phyloP scores from a whole-genome alignment of 1,140 invertebrate genomes.

The Nephila pilipes region DNA sequence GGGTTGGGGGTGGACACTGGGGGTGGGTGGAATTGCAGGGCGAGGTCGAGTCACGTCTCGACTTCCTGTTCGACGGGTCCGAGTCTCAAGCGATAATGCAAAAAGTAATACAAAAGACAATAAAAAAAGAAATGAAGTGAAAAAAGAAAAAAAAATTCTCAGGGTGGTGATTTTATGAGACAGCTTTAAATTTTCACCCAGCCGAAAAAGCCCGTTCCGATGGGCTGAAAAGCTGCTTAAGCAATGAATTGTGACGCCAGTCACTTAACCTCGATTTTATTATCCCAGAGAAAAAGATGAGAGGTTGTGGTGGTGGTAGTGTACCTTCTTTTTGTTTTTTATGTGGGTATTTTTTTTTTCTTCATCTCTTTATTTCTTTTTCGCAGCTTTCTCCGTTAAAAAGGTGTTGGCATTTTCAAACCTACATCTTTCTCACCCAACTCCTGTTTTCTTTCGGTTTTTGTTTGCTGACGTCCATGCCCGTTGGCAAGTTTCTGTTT shows the following conservation, averaged over 20 bases:
- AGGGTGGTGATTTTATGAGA: slow-evolving; percentile 70
- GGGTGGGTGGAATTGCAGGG: slow-evolving; percentile 50
- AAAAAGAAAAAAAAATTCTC: not conserved
- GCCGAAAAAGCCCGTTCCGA: slow-evolving; percentile 31
- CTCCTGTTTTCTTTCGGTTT: slow-evolving; percentile 1
- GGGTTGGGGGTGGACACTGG: slow-evolving; percentile 2
- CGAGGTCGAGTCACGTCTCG: slow-evolving; percentile 67
- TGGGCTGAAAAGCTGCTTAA: slow-evolving; percentile 64
- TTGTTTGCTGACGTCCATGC: not conserved
- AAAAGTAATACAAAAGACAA: slow-evolving; percentile 13
- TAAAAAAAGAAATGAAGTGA: not conserved
- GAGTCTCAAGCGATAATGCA: slow-evolving; percentile 5
- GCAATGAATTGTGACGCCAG: slow-evolving; percentile 62
- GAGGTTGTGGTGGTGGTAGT: not conserved
- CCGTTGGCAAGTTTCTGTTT: not conserved
- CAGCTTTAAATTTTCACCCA: slow-evolving; percentile 61
- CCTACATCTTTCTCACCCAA: slow-evolving; percentile 19
- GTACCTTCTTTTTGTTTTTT: not conserved
- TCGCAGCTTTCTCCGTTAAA: slow-evolving; percentile 29
- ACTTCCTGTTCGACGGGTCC: slow-evolving; percentile 69
- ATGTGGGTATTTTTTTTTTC: not conserved
- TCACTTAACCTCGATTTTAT: slow-evolving; percentile 68
- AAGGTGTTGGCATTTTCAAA: slow-evolving; percentile 47
- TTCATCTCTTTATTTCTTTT: not conserved
- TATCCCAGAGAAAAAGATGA: slow-evolving; percentile 34